Percentiles rank a stretch among this genome's conserved stretches.
phyloP scores from a whole-genome alignment of 2,888 invertebrate species.

The Villa cingulata region DNA sequence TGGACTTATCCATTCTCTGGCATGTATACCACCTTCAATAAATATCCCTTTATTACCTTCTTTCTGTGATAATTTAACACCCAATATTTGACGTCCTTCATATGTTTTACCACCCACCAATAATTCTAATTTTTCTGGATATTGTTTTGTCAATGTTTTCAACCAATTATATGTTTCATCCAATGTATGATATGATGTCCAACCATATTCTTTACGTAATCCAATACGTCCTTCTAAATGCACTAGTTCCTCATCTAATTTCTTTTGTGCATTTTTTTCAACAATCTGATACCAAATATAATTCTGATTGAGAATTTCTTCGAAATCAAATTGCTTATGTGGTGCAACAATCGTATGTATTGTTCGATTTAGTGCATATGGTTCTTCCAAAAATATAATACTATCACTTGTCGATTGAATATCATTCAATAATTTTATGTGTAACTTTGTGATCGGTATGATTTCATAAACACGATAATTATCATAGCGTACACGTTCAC shows the following conservation, averaged over 20 bases:
- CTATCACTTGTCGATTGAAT: slow-evolving; percentile 10
- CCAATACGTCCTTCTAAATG: background rate
- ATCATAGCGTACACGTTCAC: slow-evolving; percentile 22
- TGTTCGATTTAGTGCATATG: background rate
- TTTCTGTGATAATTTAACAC: slow-evolving; percentile 41
- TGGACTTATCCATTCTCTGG: slow-evolving; percentile 62
- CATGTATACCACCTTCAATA: slow-evolving; percentile 52
- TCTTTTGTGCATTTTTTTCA: slow-evolving; percentile 7
- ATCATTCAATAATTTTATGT: slow-evolving; percentile 27
- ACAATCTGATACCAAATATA: slow-evolving; percentile 1
- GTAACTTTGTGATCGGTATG: slow-evolving; percentile 24
- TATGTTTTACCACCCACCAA: slow-evolving; percentile 42
- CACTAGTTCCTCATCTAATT: slow-evolving; percentile 1
- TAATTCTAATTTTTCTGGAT: slow-evolving; percentile 39
- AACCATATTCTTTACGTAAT: slow-evolving; percentile 16
- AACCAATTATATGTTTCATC: slow-evolving; percentile 44
- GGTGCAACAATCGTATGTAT: slow-evolving; percentile 8
- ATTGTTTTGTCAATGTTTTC: slow-evolving; percentile 33
- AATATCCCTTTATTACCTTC: slow-evolving; percentile 42
- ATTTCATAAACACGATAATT: slow-evolving; percentile 33
- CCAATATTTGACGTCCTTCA: slow-evolving; percentile 46
- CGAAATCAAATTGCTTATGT: slow-evolving; percentile 9
- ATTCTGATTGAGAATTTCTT: slow-evolving; percentile 1
- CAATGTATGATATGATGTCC: slow-evolving; percentile 28
- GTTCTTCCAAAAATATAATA: slow-evolving; percentile 6